phyloP scores from a whole-genome alignment of 1,140 invertebrate species.

The Camponotus floridanus region DNA sequence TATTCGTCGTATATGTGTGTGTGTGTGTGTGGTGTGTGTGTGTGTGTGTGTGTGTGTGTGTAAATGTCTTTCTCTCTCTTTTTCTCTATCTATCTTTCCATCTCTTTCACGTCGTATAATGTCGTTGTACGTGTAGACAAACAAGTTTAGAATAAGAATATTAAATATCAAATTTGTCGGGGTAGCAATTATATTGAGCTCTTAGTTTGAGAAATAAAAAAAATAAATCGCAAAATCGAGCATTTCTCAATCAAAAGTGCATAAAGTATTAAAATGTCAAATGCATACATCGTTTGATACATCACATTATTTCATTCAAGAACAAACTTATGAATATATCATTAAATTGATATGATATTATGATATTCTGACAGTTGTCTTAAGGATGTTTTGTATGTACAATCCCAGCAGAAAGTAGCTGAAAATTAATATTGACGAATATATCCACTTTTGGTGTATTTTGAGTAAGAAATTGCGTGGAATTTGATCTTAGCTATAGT shows the following conservation, averaged over 20 bases:
- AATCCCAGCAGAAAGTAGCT: too few species aligned
- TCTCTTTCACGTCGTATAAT: neutral
- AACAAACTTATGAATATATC: neutral
- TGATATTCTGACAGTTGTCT: too few species aligned
- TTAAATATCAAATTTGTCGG: conserved; percentile 6
- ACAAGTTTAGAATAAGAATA: conserved; percentile 24
- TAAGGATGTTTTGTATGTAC: too few species aligned
- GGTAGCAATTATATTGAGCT: neutral
- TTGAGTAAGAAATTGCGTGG: too few species aligned
- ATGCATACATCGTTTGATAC: neutral
- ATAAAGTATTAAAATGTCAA: conserved; percentile 8
- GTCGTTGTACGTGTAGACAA: neutral
- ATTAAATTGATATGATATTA: neutral
- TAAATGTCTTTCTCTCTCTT: neutral
- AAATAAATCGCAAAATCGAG: neutral
- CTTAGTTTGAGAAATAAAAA: neutral
- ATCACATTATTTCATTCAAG: conserved; percentile 15
- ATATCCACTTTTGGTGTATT: too few species aligned
- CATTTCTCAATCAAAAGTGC: neutral
- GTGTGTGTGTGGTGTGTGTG: neutral
- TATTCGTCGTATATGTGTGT: conserved; percentile 1
- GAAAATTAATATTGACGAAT: too few species aligned
- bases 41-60: neutral
- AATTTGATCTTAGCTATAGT: too few species aligned
- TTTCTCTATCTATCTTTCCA: too few species aligned